Percentiles rank a stretch among this genome's conserved stretches.
Evolutionary conservation across 2,113 vertebrate species (phyloP).

Genomic region (Trichomycterus rosablanca): DNA sequence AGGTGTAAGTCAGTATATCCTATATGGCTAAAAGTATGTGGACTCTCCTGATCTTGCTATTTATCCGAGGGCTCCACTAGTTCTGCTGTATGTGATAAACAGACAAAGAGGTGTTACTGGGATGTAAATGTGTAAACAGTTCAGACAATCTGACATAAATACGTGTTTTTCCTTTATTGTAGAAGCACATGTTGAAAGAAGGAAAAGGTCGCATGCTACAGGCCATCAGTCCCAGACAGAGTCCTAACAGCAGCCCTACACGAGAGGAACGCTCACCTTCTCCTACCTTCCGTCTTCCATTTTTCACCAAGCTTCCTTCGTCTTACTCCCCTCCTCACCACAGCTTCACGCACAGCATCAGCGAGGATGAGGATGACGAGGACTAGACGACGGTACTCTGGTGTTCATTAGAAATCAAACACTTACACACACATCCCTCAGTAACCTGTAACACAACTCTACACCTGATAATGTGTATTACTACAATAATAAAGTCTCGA

Average conservation of each 20-base stretch:
- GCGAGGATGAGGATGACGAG: slow-evolving; percentile 78
- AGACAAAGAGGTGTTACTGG: no score
- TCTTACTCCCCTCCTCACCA: slow-evolving; percentile 65
- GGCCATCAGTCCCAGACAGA: slow-evolving; percentile 83
- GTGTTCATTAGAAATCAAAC: not conserved
- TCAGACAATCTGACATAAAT: no score
- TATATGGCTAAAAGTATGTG: no score
- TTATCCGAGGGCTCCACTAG: no score
- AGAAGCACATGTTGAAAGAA: slow-evolving; percentile 87
- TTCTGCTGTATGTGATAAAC: no score
- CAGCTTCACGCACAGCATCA: slow-evolving; percentile 62
- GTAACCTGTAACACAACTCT: no score
- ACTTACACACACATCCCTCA: not conserved
- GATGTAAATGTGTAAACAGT: no score
- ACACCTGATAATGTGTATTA: no score
- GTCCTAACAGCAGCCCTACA: slow-evolving; percentile 79
- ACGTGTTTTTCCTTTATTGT: not conserved
- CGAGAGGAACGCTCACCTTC: slow-evolving; percentile 75
- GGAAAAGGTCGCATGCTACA: slow-evolving; percentile 84
- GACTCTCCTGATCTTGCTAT: no score
- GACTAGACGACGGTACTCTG: not conserved
- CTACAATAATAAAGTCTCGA: no score
- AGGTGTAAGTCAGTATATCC: no score
- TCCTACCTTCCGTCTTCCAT: slow-evolving; percentile 81
- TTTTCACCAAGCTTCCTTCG: slow-evolving; percentile 75